Base-by-base conservation (phyloP, 2,888 invertebrate genomes). In the Dynastes grantii region DNA sequence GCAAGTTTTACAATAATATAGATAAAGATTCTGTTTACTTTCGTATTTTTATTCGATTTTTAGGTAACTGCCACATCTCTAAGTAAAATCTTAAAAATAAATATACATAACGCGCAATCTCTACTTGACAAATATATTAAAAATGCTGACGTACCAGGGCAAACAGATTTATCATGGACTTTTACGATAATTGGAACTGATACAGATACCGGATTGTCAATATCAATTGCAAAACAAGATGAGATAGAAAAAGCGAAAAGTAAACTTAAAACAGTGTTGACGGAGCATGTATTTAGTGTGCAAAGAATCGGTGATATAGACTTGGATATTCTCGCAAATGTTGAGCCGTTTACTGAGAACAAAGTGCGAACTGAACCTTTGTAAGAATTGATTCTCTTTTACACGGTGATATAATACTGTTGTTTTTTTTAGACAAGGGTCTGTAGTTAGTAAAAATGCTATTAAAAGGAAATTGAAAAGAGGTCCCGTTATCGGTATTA, bases 381-480 rank as follows among this genome's bases (percentile, higher is more conserved):
- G 78, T 76, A 70, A 70, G 76, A 76, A 49, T 22, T 2, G 13
- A 49, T n/a, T 76, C 2, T 53, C 3, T 55, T 4, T 63, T 37
- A 11, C 3, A 68, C 27, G 61, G 22, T 11, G 68, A n/a, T 58
- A 61, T 64, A 45, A 37, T 71, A 32, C 37, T 11, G 4, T 63
- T 11, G 6, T 2, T 27, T 51, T 13, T 49, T 68, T 55, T 68
- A 79, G 79, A 37, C 58, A 58, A 22, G 79, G 79, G 5, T 77
- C 67, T 51, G 55, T 79, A 11, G 63, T 79, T 13, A 75, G 79
- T 75, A 67, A 61, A 16, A 77, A 79, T 75, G 73, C 77, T 13
- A 27, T 68, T 4, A 79, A 75, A 45, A 64, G 79, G 29, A 76
- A 76, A 58, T 77, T 79, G 16, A 79, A 71, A 49, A 5, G 16